Base-by-base conservation (phyloP, 2,113 vertebrate genomes). In the Onychorhynchus coronatus region DNA sequence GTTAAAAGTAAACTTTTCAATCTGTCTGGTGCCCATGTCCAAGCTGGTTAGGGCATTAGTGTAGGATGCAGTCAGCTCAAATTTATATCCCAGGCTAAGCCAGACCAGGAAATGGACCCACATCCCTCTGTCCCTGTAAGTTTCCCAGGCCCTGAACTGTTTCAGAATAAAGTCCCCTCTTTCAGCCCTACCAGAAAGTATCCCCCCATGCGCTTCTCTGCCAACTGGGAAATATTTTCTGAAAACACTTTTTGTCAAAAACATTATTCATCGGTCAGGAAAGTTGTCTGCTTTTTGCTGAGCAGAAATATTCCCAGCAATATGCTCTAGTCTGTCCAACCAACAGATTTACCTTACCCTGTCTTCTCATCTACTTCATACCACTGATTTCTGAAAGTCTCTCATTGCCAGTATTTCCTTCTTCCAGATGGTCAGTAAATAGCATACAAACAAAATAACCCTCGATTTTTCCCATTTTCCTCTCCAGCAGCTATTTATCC, bases 341-440 rank as follows among this genome's bases (percentile, higher is more conserved):
- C 1, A 8, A 33, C 1, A 83, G 65, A 63, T 70, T 74, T 85
- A 89, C 74, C 50, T 93, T 79, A 61, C 42, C 46, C 50, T 42
- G 33, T 70, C 62, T 91, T 92, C 44, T 63, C 62, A 82, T 62
- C 2, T 4, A 52, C 74, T 79, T 84, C 72, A 71, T 50, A 66
- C 4, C 2, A 6, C 49, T 61, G n/a, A 82, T 76, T 85, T 74
- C 91, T 56, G 27, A 47, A 89, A 93, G 72, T 65, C 82, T 93
- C 61, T 49, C 28, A 44, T 4, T 78, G 52, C 13, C 65, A 89
- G 37, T 65, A 71, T 82, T 84, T 84, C 47, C 47, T 75, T 56
- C 61, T 81, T 95, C 83, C 76, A 84, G 85, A 91, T 85, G 88
- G 83, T 37, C 61, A 55, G 25, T 52, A 91, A 95, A 94, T 5